Evolutionary conservation across 1,140 invertebrate species (phyloP), one percentile per base, ranked within the genome.

Genomic region (Drosophila nasuta): DNA sequence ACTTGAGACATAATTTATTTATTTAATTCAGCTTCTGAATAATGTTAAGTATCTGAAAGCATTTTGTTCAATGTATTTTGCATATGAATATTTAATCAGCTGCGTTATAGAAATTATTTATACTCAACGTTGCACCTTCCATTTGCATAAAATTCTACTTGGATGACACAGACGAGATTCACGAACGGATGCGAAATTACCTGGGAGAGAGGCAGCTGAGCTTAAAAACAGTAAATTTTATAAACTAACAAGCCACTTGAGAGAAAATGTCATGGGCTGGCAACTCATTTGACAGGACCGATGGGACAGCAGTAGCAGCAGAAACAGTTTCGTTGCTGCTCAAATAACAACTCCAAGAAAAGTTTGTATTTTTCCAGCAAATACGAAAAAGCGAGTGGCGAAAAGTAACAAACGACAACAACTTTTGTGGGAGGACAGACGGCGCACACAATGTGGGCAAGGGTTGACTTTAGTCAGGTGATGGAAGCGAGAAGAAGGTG

Each of bases 301-400:
- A 28, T n/a, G 45, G 8, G 13, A 13, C 11, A 58, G 54, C 25
- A 25, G 15, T 15, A 20, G 35, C 30, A 7, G 6, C 33, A 5
- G 33, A 33, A 7, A 1, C 5, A 8, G 49, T 38, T 41, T 17
- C 13, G 35, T 10, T 8, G 41, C 48, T 62, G 58, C 66, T 62
- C 51, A 2, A 65, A 63, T 60, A 69, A 72, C 65, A 74, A 46
- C 54, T 51, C 20, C 46, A 74, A 49, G 51, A 64, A 82, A 87
- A 86, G 76, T 71, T 86, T 87, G 74, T 79, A 76, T 87, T 87
- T 86, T 79, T 69, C 82, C 83, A 68, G 75, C 74, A 79, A 82
- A 79, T 82, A 87, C 67, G 60, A 52, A 60, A 82, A 49, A 76
- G 82, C 68, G 67, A 65, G 25, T 25, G 54, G 77, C 71, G 71